A percentile compares a stretch with the other conserved stretches of the same genome.
Conservation (phyloP, 2,113 vertebrate genomes). For the Halcyon senegalensis region DNA sequence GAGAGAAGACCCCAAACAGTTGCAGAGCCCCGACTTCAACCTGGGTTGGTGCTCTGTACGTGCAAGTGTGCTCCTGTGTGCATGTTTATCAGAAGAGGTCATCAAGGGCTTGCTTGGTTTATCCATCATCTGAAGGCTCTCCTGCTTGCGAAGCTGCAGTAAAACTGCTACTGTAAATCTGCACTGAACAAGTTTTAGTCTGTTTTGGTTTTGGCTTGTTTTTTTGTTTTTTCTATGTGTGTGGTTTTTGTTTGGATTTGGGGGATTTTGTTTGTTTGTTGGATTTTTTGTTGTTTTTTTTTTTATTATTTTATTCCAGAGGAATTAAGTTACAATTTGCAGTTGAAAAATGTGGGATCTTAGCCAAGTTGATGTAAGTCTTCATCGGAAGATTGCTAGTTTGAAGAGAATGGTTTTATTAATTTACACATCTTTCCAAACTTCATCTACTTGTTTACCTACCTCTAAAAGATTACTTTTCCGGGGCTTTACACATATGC, state of each 20-base stretch:
- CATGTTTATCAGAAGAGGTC: slow-evolving; percentile 54
- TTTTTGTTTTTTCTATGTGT: neutral
- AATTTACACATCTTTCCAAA: neutral
- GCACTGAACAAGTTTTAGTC: neutral
- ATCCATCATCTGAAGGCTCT: slow-evolving; percentile 53
- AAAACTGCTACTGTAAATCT: neutral
- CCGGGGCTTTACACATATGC: neutral
- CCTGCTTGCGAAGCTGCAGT: slow-evolving; percentile 53
- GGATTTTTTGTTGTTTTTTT: neutral
- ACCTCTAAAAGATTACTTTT: neutral
- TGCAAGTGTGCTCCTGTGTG: slow-evolving; percentile 14
- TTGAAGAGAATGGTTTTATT: neutral
- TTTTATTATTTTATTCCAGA: neutral
- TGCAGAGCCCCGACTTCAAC: neutral
- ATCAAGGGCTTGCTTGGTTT: slow-evolving; percentile 49
- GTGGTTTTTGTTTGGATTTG: neutral
- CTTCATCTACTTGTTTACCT: neutral
- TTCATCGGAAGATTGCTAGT: neutral
- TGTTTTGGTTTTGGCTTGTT: neutral
- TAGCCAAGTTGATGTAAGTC: neutral
- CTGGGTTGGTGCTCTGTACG: slow-evolving; percentile 27
- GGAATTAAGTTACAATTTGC: neutral
- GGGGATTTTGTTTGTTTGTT: too few species aligned
- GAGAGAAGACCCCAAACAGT: neutral
- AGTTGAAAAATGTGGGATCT: neutral